Evolutionary conservation across 2,113 vertebrate genomes (phyloP).

Genomic region (Planiliza haematocheilus): DNA sequence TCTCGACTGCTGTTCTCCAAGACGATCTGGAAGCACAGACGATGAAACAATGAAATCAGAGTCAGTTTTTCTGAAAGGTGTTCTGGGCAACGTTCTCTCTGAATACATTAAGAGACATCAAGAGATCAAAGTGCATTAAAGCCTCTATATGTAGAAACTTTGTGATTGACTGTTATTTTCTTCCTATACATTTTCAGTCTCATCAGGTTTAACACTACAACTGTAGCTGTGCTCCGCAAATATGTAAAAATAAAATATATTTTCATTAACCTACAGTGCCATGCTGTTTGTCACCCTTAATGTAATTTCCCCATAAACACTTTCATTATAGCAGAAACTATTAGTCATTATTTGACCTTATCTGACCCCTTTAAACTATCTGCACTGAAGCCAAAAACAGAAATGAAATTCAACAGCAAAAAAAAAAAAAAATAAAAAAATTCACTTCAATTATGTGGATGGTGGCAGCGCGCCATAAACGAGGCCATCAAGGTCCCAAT

Average conservation of each 20-base stretch:
- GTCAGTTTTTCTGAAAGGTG: neutral
- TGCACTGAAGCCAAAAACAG: constrained; percentile 13
- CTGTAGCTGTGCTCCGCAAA: too few species aligned
- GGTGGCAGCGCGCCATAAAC: constrained; percentile 24
- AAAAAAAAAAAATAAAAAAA: constrained; percentile 6
- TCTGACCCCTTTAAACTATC: constrained; percentile 4
- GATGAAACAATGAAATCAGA: neutral
- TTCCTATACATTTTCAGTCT: too few species aligned
- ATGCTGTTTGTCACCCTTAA: neutral
- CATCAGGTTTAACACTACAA: too few species aligned
- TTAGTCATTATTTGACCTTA: constrained; percentile 32
- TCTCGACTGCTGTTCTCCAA: constrained; percentile 99
- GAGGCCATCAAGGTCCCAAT: constrained; percentile 54
- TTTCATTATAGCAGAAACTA: constrained; percentile 5
- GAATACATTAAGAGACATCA: too few species aligned
- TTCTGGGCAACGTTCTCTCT: too few species aligned
- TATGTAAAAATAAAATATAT: neutral
- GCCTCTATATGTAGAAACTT: neutral
- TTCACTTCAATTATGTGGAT: constrained; percentile 41
- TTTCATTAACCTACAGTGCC: neutral
- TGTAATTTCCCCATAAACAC: constrained; percentile 12
- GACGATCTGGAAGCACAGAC: constrained; percentile 87
- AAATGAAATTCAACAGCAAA: constrained; percentile 32
- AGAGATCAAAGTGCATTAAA: neutral
- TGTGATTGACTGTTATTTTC: neutral